Percentiles rank a stretch among this genome's conserved stretches.
phyloP scores from a whole-genome alignment of 2,888 invertebrate genomes.

The Dermolepida albohirtum region DNA sequence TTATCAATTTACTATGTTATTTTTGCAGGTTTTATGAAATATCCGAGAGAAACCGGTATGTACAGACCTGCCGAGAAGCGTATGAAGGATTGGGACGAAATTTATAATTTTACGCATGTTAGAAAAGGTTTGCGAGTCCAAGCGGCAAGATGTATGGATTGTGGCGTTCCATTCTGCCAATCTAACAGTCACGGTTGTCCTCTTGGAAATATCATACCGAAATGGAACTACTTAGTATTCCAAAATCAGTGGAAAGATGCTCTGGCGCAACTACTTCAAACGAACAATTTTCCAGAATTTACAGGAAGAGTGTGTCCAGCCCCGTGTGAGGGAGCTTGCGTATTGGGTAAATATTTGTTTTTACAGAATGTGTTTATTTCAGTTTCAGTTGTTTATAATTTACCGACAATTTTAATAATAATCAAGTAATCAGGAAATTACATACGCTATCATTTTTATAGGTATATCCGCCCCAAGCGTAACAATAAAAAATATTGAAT shows the following conservation, averaged over 20 bases:
- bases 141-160: conserved; percentile 98
- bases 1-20: background rate
- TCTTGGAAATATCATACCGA: conserved; percentile 97
- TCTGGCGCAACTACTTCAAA: conserved; percentile 91
- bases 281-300: conserved; percentile 95
- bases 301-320: conserved; percentile 87
- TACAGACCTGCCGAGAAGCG: conserved; percentile 90
- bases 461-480: conserved; percentile 95
- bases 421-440: background rate
- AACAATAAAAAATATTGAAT: conserved; percentile 99
- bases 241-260: conserved; percentile 95
- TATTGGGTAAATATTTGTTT: conserved; percentile 72
- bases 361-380: background rate
- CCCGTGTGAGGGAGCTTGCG: conserved; percentile 98
- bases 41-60: conserved; percentile 86
- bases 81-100: conserved; percentile 96
- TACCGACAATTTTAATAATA: background rate
- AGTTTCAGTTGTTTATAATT: background rate
- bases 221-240: conserved; percentile 99
- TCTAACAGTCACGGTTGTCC: conserved; percentile 94
- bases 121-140: conserved; percentile 90
- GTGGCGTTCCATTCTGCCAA: conserved; percentile 98
- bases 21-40: conserved; percentile 94
- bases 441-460: background rate
- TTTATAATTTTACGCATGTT: conserved; percentile 89